Evolutionary conservation across 2,888 invertebrate species (phyloP).

Genomic region (Hedychridium roseum): DNA sequence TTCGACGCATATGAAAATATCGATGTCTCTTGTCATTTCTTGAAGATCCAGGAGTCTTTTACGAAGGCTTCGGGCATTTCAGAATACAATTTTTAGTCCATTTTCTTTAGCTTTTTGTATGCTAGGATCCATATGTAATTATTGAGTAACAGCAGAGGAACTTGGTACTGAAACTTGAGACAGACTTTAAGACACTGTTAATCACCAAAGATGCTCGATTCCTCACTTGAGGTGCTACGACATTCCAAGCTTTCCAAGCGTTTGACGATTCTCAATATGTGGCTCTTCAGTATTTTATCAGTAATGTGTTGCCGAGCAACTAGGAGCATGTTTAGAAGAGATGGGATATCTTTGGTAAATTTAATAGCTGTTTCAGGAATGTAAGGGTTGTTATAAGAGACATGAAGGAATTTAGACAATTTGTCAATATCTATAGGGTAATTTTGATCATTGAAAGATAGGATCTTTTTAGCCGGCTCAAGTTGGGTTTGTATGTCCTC

Average conservation of each 20-base stretch:
- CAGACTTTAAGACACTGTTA: background rate
- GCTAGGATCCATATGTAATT: background rate
- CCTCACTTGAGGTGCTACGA: background rate
- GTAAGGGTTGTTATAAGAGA: background rate
- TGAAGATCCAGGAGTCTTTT: background rate
- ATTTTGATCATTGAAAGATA: background rate
- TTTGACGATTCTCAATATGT: background rate
- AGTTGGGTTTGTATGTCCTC: background rate
- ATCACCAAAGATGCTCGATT: background rate
- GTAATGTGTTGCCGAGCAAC: background rate
- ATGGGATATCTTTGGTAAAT: background rate
- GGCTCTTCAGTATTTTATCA: background rate
- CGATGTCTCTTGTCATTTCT: background rate
- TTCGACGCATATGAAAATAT: constrained; percentile 7
- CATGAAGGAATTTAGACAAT: background rate
- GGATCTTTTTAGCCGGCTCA: background rate
- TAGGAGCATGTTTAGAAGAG: background rate
- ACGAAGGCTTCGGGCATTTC: background rate
- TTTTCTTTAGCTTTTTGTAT: background rate
- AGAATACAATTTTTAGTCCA: background rate
- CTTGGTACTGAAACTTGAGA: background rate
- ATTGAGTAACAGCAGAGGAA: background rate
- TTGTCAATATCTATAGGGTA: background rate
- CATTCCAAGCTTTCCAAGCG: background rate
- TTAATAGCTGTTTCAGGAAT: background rate